Evolutionary conservation across 2,888 invertebrate genomes (phyloP).

Genomic region (Zhuqinia jingwanae): DNA sequence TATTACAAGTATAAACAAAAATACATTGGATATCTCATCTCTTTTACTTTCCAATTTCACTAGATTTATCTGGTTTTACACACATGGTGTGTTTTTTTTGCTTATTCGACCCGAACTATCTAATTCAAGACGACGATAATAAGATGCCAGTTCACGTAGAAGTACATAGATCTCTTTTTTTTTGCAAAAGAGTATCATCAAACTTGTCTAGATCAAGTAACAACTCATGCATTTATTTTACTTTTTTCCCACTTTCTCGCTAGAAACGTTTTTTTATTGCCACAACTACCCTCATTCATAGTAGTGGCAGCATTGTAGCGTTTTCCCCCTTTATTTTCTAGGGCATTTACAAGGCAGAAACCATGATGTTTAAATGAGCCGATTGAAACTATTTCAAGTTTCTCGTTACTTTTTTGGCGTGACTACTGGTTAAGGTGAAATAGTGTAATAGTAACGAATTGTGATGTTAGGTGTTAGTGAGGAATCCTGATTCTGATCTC

Average conservation of each 20-base stretch:
- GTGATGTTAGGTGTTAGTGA: not conserved
- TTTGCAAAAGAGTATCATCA: too few species aligned
- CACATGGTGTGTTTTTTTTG: slow-evolving; percentile 7
- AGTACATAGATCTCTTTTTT: too few species aligned
- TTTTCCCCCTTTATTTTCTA: too few species aligned
- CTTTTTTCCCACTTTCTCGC: not conserved
- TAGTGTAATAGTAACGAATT: not conserved
- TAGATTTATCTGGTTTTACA: not conserved
- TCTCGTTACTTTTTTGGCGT: slow-evolving; percentile 11
- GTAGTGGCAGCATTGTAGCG: not conserved
- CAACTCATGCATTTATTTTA: slow-evolving; percentile 18
- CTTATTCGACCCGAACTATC: slow-evolving; percentile 18
- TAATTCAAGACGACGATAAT: slow-evolving; percentile 36
- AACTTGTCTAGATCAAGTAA: slow-evolving; percentile 3
- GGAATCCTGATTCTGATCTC: slow-evolving; percentile 28
- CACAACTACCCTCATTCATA: not conserved
- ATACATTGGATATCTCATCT: too few species aligned
- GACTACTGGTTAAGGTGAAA: slow-evolving; percentile 25
- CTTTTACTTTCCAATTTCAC: slow-evolving; percentile 25
- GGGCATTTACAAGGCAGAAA: not conserved
- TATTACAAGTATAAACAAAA: too few species aligned
- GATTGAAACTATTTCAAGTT: slow-evolving; percentile 1
- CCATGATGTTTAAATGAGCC: slow-evolving; percentile 33
- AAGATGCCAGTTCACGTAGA: slow-evolving; percentile 9
- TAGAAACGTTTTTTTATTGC: slow-evolving; percentile 23